A percentile compares a stretch with the other conserved stretches of the same genome.
Evolutionary conservation across 1,140 invertebrate genomes (phyloP).

Genomic region (Lordiphosa collinella): DNA sequence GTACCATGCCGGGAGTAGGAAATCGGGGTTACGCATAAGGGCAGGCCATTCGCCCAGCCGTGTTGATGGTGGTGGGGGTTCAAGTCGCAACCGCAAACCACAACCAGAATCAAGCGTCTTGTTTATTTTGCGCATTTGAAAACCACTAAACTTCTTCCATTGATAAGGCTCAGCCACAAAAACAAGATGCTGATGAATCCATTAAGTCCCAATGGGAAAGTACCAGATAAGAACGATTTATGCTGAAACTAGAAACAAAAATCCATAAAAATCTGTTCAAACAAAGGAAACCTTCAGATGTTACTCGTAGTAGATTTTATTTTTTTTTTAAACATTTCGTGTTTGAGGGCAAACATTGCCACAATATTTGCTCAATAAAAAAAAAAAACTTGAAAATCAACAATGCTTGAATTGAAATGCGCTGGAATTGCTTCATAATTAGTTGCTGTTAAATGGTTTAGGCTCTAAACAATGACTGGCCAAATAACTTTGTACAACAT

Average conservation of each 20-base stretch:
- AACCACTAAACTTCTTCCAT: too few relatives aligned
- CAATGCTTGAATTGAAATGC: slow-evolving; percentile 12
- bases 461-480: slow-evolving; percentile 12
- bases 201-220: too few relatives aligned
- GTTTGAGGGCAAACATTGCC: slow-evolving; percentile 56
- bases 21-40: slow-evolving; percentile 49
- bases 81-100: not conserved
- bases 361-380: slow-evolving; percentile 31
- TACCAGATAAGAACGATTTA: too few relatives aligned
- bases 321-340: slow-evolving; percentile 37
- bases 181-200: too few relatives aligned
- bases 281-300: slow-evolving; percentile 37
- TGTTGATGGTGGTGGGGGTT: not conserved
- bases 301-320: not conserved
- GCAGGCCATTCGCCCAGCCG: too few relatives aligned
- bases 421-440: slow-evolving; percentile 59
- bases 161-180: too few relatives aligned
- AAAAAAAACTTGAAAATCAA: slow-evolving; percentile 10
- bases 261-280: slow-evolving; percentile 17
- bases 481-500: slow-evolving; percentile 7
- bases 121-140: slow-evolving; percentile 12
- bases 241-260: too few relatives aligned
- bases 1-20: slow-evolving; percentile 9
- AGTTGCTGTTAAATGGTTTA: slow-evolving; percentile 51
- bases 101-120: not conserved